These are phyloP conservation scores for Caprella mutica DNA, from an alignment of 2,888 invertebrate genomes.

Conservation along the genomic window DNA sequence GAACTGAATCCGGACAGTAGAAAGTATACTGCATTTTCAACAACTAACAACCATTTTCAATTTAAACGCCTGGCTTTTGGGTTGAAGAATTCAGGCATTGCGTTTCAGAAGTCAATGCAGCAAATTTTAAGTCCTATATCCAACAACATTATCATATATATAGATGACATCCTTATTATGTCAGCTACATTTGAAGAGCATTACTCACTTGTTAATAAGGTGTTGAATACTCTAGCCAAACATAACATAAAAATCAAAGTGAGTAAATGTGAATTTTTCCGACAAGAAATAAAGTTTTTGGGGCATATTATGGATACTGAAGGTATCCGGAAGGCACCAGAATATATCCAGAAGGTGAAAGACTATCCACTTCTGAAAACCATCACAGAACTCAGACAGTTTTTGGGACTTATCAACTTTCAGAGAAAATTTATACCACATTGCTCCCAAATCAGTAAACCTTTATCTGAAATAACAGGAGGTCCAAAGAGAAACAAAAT, in stretches of 20 bases:
- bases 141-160: not conserved
- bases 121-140: not conserved
- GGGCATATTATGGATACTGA: not conserved
- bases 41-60: not conserved
- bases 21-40: not conserved
- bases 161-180: not conserved
- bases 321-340: not conserved
- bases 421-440: not conserved
- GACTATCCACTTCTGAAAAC: not conserved
- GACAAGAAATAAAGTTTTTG: not conserved
- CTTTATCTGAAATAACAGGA: not conserved
- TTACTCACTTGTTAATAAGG: not conserved
- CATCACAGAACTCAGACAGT: not conserved
- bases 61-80: not conserved
- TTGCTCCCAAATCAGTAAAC: not conserved
- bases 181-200: not conserved
- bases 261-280: conserved; percentile 1
- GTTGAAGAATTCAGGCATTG: not conserved
- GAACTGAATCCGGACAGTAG: not conserved
- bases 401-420: not conserved
- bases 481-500: not conserved
- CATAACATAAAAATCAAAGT: not conserved
- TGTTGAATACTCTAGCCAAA: not conserved
- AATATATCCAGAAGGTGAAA: not conserved
- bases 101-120: not conserved